Base-by-base conservation (phyloP, 2,888 invertebrate genomes). In the Balanococcus diminutus region DNA sequence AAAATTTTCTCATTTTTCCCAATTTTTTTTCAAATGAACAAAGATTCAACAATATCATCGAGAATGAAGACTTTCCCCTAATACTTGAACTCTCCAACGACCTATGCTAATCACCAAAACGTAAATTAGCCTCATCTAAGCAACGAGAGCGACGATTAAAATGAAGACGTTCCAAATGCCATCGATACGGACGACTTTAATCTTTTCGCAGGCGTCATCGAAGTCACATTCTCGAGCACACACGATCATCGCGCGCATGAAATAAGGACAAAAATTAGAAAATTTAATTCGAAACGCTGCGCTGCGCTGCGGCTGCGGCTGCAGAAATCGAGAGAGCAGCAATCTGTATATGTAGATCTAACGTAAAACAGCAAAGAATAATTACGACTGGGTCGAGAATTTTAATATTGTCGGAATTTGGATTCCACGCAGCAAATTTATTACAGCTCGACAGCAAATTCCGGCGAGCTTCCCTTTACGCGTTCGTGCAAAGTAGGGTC, bases 381-480 rank as follows among this genome's bases (percentile, higher is more conserved):
- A 85, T 85, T 85, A 85, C 85, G 85, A 85, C 46, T 31, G 75
- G 85, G 85, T 85, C 85, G 85, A 85, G 85, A 85, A 85, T 85
- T 85, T 85, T 85, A 85, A 85, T 85, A 85, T 85, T 85, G 85
- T 79, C 79, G 85, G 85, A 79, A 79, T 85, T 85, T 28, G 85
- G 75, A 85, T 85, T 85, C 85, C 85, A 72, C 46, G 42, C 39
- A 42, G 85, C 85, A 85, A 85, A 85, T 85, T 85, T 85, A 85
- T 85, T 85, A 85, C 85, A 25, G 28, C 79, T 39, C 85, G 79
- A 32, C 46, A 75, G 46, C 85, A 72, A 85, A 85, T 85, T 85
- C 85, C 84, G 67, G 31, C 22, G 51, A 75, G 79, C 32, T 51
- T 85, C 51, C 51, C 36, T 75, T 79, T 75, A 79, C 75, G 16